Conservation (phyloP, 2,888 invertebrate species). For the Rambutsinella grinnellia region DNA sequence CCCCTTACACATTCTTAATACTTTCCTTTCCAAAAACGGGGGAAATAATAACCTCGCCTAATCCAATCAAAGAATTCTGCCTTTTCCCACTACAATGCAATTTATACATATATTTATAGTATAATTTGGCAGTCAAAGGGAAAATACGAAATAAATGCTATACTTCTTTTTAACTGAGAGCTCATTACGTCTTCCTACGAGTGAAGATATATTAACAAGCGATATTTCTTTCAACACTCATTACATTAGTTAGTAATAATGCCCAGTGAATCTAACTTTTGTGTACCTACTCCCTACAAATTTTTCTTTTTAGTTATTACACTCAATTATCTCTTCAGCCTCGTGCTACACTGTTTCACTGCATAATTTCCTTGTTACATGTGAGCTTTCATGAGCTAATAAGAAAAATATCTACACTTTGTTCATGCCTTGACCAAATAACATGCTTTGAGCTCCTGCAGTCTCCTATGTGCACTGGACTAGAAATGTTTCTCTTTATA, state of each 20-base stretch:
- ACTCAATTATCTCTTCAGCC: too few relatives aligned
- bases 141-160: background rate
- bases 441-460: slow-evolving; percentile 11
- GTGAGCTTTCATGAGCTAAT: background rate
- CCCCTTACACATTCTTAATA: slow-evolving; percentile 9
- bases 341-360: background rate
- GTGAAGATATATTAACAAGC: slow-evolving; percentile 28
- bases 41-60: slow-evolving; percentile 50
- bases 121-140: background rate
- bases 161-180: slow-evolving; percentile 12
- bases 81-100: slow-evolving; percentile 9
- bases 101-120: background rate
- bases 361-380: background rate
- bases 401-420: background rate
- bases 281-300: background rate
- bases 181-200: slow-evolving; percentile 45
- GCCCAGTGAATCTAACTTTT: background rate
- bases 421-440: slow-evolving; percentile 30
- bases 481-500: slow-evolving; percentile 36
- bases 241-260: slow-evolving; percentile 22
- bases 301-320: background rate
- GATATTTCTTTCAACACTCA: slow-evolving; percentile 49
- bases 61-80: slow-evolving; percentile 51
- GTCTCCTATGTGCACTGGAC: slow-evolving; percentile 30
- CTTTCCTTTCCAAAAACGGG: slow-evolving; percentile 40